Evolutionary conservation across 2,888 invertebrate genomes (phyloP).

Genomic region (Nowickia ferox): DNA sequence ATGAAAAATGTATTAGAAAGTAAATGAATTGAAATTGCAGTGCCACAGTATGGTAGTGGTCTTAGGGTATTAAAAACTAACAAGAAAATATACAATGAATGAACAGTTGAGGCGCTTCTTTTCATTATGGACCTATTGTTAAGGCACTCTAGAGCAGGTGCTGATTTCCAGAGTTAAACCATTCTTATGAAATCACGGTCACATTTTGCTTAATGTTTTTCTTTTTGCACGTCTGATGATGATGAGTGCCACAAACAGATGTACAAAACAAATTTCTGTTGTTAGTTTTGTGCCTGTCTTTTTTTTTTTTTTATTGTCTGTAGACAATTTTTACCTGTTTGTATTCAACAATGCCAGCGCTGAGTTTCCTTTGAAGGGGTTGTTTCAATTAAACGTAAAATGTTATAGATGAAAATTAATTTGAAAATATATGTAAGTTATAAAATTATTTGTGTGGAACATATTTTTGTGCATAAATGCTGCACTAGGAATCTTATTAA

Average conservation of each 20-base stretch:
- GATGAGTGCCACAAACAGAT: conserved; percentile 1
- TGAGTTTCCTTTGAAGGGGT: conserved; percentile 5
- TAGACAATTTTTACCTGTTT: conserved; percentile 15
- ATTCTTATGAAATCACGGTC: conserved; percentile 28
- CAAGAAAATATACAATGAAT: conserved; percentile 27
- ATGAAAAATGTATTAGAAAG: conserved; percentile 22
- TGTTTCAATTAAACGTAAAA: not conserved
- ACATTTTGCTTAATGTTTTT: not conserved
- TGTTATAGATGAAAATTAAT: not conserved
- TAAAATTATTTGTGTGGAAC: not conserved
- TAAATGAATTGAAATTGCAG: conserved; percentile 42
- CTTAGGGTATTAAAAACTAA: not conserved
- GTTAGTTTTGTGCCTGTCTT: not conserved
- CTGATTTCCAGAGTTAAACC: conserved; percentile 53
- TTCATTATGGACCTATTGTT: conserved; percentile 19
- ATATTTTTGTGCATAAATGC: not conserved
- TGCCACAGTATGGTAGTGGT: conserved; percentile 12
- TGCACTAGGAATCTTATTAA: no score
- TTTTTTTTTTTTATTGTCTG: not conserved
- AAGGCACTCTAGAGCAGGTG: conserved; percentile 55
- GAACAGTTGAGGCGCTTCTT: conserved; percentile 55
- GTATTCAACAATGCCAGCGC: not conserved
- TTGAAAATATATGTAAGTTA: not conserved
- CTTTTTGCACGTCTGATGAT: conserved; percentile 50
- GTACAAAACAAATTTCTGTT: not conserved